Conservation (phyloP, 2,113 vertebrate species). For the Phyllostomus hastatus region DNA sequence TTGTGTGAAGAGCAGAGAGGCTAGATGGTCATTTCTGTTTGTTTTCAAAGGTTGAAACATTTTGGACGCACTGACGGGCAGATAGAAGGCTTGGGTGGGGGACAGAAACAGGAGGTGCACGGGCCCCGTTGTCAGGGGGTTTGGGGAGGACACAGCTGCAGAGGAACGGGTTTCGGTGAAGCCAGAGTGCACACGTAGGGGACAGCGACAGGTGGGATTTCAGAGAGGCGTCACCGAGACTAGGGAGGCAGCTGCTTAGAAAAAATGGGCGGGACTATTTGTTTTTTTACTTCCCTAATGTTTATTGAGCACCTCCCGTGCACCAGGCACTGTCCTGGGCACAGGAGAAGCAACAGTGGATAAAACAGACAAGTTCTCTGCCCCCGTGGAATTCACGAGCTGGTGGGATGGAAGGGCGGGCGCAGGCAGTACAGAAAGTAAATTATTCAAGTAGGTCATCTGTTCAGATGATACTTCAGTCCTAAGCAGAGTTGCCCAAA, state of each 20-base stretch:
- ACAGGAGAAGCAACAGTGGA: not conserved
- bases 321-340: not conserved
- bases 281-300: not conserved
- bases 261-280: not conserved
- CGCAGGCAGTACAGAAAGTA: not conserved
- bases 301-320: not conserved
- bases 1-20: not conserved
- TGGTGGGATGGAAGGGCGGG: too few relatives aligned
- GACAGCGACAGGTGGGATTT: too few relatives aligned
- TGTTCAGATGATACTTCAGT: not conserved
- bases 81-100: not conserved
- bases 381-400: not conserved
- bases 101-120: rapidly evolving
- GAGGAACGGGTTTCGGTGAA: not conserved
- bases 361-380: not conserved
- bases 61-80: not conserved
- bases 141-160: not conserved
- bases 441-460: not conserved
- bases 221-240: rapidly evolving
- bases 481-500: not conserved
- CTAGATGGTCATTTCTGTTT: too few relatives aligned
- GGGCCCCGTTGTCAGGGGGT: not conserved
- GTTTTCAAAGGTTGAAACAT: not conserved
- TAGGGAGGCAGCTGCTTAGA: not conserved
- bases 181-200: rapidly evolving